Percentiles rank a stretch among this genome's conserved stretches.
These are phyloP conservation scores for Herpetotheres cachinnans DNA, from an alignment of 2,113 vertebrate species.

Conservation along the genomic window DNA sequence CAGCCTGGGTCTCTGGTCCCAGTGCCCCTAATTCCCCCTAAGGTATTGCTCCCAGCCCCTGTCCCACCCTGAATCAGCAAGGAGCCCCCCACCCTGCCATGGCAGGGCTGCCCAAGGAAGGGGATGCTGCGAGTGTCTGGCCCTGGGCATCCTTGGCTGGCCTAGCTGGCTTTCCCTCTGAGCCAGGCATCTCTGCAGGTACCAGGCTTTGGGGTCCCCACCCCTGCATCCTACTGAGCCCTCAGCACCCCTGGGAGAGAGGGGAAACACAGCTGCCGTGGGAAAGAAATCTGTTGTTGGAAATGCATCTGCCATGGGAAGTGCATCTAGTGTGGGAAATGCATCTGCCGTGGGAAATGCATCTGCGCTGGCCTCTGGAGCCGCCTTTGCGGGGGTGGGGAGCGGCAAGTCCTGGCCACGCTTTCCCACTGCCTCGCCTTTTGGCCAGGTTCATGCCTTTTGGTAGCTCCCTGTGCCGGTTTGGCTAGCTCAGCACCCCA, in stretches of 20 bases:
- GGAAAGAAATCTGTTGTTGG: background rate
- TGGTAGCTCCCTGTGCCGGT: background rate
- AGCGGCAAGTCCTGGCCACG: accelerated
- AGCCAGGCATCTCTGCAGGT: accelerated
- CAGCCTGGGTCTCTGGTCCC: background rate
- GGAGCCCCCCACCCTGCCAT: background rate
- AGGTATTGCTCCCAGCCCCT: background rate
- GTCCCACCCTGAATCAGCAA: background rate
- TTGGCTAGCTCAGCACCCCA: background rate
- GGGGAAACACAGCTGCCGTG: background rate
- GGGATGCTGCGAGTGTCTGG: accelerated
- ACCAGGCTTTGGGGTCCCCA: background rate
- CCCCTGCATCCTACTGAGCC: accelerated
- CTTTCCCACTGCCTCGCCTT: background rate
- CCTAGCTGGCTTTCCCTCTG: background rate
- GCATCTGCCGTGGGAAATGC: constrained; percentile 34
- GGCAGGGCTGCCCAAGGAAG: background rate
- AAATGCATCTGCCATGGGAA: background rate
- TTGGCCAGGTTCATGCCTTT: background rate
- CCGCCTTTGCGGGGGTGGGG: background rate
- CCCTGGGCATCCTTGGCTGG: background rate
- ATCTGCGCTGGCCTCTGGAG: background rate
- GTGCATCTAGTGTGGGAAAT: background rate
- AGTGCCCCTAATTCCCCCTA: background rate
- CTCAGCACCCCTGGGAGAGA: background rate